These are phyloP conservation scores for Pteronotus mesoamericanus DNA, from an alignment of 2,797 vertebrate species.

Conservation along the genomic window DNA sequence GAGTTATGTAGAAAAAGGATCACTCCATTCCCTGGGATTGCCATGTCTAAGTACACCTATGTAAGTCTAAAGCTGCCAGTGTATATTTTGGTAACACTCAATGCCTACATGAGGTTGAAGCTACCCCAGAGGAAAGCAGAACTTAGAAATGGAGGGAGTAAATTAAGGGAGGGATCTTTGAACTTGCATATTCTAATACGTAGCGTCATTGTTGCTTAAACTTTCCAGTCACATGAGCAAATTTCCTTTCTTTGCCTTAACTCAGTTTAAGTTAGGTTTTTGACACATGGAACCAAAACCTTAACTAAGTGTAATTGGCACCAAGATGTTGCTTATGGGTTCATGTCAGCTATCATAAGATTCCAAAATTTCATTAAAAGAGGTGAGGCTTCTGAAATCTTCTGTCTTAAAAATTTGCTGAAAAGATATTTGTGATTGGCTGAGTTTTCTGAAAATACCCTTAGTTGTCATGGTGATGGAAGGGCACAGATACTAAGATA, in stretches of 20 bases:
- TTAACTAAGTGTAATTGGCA: background rate
- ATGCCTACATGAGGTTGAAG: background rate
- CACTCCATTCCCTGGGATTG: background rate
- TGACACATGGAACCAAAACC: background rate
- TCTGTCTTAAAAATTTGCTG: slow-evolving; percentile 18
- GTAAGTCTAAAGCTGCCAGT: background rate
- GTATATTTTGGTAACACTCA: background rate
- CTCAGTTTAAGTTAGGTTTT: background rate
- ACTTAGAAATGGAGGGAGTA: background rate
- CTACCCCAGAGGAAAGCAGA: background rate
- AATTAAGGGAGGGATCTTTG: background rate
- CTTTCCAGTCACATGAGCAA: background rate
- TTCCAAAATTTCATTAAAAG: background rate
- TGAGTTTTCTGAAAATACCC: slow-evolving; percentile 49
- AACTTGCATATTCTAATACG: background rate
- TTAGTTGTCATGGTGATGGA: slow-evolving; percentile 55
- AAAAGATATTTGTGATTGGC: slow-evolving; percentile 30
- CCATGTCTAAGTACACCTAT: background rate
- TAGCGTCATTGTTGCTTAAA: background rate
- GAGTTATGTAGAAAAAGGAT: background rate
- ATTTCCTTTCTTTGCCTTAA: background rate
- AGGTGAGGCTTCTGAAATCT: slow-evolving; percentile 7
- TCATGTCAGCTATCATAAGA: slow-evolving; percentile 19
- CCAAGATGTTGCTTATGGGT: background rate
- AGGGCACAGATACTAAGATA: background rate